Conservation (phyloP, 2,113 vertebrate species). For the Daphoenositta chrysoptera region DNA sequence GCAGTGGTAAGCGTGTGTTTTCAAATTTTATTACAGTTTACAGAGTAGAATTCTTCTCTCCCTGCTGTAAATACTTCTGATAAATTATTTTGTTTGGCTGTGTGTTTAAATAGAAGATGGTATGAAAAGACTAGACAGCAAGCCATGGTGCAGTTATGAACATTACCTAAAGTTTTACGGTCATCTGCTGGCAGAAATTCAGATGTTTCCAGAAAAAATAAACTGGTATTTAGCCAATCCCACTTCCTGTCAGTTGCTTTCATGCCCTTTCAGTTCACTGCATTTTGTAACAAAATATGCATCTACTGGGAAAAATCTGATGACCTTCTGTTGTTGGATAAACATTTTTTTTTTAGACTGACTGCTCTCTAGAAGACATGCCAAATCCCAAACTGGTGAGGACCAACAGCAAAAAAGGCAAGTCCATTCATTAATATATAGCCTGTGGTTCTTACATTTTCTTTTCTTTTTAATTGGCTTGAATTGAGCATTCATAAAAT, state of each 20-base stretch:
- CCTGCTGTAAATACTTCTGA: not conserved
- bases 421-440: not conserved
- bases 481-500: not conserved
- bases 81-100: not conserved
- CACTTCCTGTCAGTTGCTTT: not conserved
- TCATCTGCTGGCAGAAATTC: not conserved
- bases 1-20: slow-evolving; percentile 15
- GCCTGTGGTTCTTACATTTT: not conserved
- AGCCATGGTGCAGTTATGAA: not conserved
- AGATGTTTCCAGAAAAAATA: not conserved
- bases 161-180: not conserved
- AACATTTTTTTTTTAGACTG: slow-evolving; percentile 9
- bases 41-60: not conserved
- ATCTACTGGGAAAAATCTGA: not conserved
- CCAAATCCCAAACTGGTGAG: not conserved
- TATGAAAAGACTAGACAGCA: not conserved
- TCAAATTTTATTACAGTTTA: not conserved
- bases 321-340: not conserved
- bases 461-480: not conserved
- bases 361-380: not conserved
- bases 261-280: not conserved
- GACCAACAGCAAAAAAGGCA: slow-evolving; percentile 55
- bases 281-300: not conserved
- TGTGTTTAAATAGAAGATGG: not conserved
- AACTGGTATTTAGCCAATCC: not conserved